Conservation (phyloP, 2,113 vertebrate species). For the Bolborhynchus lineola region DNA sequence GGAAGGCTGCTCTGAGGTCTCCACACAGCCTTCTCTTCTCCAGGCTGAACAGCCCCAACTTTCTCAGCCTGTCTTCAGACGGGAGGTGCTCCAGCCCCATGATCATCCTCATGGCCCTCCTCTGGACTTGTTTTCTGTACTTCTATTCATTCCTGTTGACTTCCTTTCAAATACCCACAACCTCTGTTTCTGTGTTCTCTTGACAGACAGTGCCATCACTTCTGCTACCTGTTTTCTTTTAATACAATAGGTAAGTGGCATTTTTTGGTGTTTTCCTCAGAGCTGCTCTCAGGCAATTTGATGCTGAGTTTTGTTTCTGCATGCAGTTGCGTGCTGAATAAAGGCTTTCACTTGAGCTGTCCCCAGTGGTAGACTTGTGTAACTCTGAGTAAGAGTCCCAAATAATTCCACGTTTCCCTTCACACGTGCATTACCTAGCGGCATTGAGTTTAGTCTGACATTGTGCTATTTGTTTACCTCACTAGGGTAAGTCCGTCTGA, state of each 20-base stretch:
- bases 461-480: not conserved
- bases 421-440: fast-evolving
- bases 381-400: not conserved
- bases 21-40: no score
- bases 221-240: not conserved
- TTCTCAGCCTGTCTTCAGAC: no score
- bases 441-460: not conserved
- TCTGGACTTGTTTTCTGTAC: not conserved
- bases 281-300: not conserved
- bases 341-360: not conserved
- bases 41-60: no score
- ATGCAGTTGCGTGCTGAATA: not conserved
- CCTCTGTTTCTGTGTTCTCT: not conserved
- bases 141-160: not conserved
- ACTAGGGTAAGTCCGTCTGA: not conserved
- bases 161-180: not conserved
- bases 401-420: not conserved
- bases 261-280: not conserved
- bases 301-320: not conserved
- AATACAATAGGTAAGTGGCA: not conserved
- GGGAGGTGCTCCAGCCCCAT: no score
- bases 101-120: no score
- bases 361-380: not conserved
- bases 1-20: no score
- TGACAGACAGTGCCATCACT: not conserved